Evolutionary conservation across 2,797 vertebrate species (phyloP), one percentile per base, ranked within the genome.

Genomic region (Hapalemur alaotrensis): DNA sequence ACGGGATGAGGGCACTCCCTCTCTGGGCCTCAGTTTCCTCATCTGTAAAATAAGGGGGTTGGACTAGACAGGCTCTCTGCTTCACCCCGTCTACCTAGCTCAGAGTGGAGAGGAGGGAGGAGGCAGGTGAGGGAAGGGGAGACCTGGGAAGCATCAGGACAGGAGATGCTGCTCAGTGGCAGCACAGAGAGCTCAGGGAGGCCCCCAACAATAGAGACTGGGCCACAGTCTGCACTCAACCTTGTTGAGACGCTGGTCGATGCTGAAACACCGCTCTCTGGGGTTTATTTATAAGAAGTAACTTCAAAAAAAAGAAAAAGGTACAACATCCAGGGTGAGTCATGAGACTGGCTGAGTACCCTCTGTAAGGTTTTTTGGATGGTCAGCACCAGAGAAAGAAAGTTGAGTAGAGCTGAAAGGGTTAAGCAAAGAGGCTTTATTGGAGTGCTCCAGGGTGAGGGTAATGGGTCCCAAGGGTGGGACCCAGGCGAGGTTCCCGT

Each of bases 1-100:
- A 35, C 18, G 4, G 7, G 4, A 46, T 9, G 28, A 76, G 46
- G 28, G 23, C 0, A 0, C 4, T 30, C 67, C 30, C 8, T 82
- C 76, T 92, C 80, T 35, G 67, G 80, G 59, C 67, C 57, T 95
- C 92, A 78, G 87, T 91, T 76, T 95, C 90, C 87, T 92, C 92
- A 85, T 85, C 76, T 92, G 78, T 96, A 92, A 80, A 93, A 89
- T 87, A 92, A 69, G 90, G 38, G 30, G 35, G 35, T 17, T 67
- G 41, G 30, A n/a, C 88, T 83, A 48, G n/a, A 46, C 0, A 0
- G 48, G n/a, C 9, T 50, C 28, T 30, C 0, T 8, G 7, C 38
- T 61, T 67, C 5, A 4, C 12, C 30, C 17, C 4, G 1, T 5
- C 50, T 5, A 38, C 32, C 22, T 7, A 7, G 15, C 69, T 91